Evolutionary conservation across 2,113 vertebrate genomes (phyloP).

Genomic region (Theropithecus gelada): DNA sequence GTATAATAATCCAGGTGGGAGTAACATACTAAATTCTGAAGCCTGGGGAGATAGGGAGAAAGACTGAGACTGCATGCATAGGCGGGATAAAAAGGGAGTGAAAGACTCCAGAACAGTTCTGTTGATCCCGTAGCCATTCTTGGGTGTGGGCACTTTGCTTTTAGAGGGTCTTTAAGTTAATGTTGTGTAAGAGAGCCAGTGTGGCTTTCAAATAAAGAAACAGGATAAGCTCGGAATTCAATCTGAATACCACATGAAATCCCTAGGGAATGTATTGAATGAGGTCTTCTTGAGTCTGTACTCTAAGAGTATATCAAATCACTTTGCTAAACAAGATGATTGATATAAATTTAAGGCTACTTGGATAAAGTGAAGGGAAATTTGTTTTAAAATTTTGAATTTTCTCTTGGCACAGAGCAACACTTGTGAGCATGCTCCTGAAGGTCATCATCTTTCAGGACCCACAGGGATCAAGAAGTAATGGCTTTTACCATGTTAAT

Average conservation of each 20-base stretch:
- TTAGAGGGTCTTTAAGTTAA: neutral
- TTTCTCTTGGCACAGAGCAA: neutral
- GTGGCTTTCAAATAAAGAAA: neutral
- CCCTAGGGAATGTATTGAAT: neutral
- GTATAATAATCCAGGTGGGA: neutral
- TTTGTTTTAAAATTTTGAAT: slow-evolving; percentile 3
- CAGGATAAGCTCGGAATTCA: neutral
- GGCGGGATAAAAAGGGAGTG: neutral
- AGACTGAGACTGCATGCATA: neutral
- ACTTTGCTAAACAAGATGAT: neutral
- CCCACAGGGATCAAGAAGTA: slow-evolving; percentile 29
- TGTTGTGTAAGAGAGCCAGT: neutral
- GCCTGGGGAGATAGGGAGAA: neutral
- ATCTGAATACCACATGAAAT: neutral
- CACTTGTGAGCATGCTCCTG: neutral
- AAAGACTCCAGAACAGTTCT: neutral
- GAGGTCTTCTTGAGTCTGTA: neutral
- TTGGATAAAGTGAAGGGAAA: neutral
- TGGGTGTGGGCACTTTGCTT: neutral
- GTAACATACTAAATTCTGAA: slow-evolving; percentile 5
- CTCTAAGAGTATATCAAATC: neutral
- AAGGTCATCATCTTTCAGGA: slow-evolving; percentile 20
- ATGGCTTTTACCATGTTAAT: slow-evolving; percentile 18
- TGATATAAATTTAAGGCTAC: neutral
- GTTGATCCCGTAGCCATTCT: neutral